Base-by-base conservation (phyloP, 2,888 invertebrate genomes). In the Drosophila vallismaia region DNA sequence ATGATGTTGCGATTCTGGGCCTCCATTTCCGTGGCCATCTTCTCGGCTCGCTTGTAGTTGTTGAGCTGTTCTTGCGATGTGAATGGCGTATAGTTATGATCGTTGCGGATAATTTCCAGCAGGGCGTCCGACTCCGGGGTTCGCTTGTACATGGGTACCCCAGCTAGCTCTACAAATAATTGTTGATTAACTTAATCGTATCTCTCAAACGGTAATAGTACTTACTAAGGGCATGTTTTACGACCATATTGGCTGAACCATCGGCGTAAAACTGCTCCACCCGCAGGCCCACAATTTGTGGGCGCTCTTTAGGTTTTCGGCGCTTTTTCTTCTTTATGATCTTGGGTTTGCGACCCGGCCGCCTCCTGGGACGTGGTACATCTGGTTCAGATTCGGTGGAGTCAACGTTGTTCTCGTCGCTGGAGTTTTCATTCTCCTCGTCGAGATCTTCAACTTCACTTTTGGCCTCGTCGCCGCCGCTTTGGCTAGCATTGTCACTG, bases 81-180 rank as follows among this genome's bases (percentile, higher is more conserved):
- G 38, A 94, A 93, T 48, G 94, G 93, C 46, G 96, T 96, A 78
- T 96, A 96, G 88, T 96, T 96, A 88, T 97, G 96, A 90, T 96
- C 96, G 92, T 96, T 94, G 86, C 94, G 94, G 78, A 95, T 94
- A 4, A 95, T 81, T 58, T 86, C 85, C 29, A 91, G 51, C 44
- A 89, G 79, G 14, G 91, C 91, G 53, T 91, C 91, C n/a, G 87
- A 83, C 55, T 91, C 91, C 6, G 90, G 88, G 29, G 89, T 88
- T 9, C 89, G 84, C 53, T 90, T 89, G 12, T 88, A 78, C n/a
- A 90, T 80, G 12, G 91, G 88, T 5, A 91, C 76, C 0, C 92
- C 92, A 31, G 92, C 92, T 19, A 89, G 80, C 74, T 89, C 91
- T 91, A 59, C 8, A 36, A 67, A 44, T 6, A 7, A 4, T 26